These are phyloP conservation scores for Caenorhabditis wallacei DNA, from an alignment of 2,888 invertebrate species.

Conservation along the genomic window DNA sequence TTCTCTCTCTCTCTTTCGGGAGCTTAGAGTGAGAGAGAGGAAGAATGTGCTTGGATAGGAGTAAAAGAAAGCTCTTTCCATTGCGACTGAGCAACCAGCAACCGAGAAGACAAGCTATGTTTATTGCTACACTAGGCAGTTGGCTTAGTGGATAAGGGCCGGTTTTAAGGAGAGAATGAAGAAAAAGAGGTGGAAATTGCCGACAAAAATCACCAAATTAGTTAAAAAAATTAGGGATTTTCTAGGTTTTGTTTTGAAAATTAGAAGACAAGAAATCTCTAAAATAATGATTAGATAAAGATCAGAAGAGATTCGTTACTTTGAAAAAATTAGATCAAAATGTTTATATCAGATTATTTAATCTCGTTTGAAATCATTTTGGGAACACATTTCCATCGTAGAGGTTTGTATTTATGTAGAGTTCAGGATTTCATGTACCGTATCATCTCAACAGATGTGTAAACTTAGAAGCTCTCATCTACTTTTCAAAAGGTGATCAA, in stretches of 20 bases:
- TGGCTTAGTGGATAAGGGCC: slow-evolving; percentile 38
- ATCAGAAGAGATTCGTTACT: too few relatives aligned
- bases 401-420: too few relatives aligned
- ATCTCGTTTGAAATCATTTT: too few relatives aligned
- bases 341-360: too few relatives aligned
- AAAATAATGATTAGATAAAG: too few relatives aligned
- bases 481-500: not conserved
- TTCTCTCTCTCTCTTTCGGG: slow-evolving; percentile 24
- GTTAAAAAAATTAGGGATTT: not conserved
- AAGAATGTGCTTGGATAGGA: slow-evolving; percentile 47
- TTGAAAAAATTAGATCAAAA: too few relatives aligned
- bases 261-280: too few relatives aligned
- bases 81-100: slow-evolving; percentile 26
- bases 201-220: not conserved
- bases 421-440: not conserved
- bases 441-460: not conserved
- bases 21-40: slow-evolving; percentile 4
- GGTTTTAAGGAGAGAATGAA: slow-evolving; percentile 38
- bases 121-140: slow-evolving; percentile 51
- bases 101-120: slow-evolving; percentile 36
- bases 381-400: too few relatives aligned
- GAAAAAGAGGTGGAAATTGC: not conserved
- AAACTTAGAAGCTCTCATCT: not conserved
- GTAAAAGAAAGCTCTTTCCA: slow-evolving; percentile 34
- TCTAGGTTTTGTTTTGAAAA: too few relatives aligned